A percentile compares a stretch with the other conserved stretches of the same genome.
These are phyloP conservation scores for Ectropis grisescens DNA, from an alignment of 1,140 invertebrate genomes.

Conservation along the genomic window DNA sequence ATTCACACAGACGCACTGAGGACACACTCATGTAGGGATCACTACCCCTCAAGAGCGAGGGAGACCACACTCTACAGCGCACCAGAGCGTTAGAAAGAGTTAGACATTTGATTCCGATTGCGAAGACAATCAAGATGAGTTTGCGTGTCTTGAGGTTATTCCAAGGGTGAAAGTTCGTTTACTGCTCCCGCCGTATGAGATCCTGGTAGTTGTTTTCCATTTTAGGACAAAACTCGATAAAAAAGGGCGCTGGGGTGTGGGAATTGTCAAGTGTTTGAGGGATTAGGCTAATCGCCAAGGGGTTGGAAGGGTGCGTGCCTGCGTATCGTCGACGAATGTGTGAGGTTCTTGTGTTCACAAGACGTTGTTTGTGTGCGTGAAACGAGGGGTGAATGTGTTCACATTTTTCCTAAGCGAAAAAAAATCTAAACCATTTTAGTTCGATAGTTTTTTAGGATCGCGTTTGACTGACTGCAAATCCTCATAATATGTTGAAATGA, in stretches of 20 bases:
- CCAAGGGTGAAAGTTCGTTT: conserved; percentile 38
- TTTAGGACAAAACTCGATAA: conserved; percentile 70
- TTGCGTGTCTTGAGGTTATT: conserved; percentile 54
- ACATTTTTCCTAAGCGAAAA: too few species aligned
- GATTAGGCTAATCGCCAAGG: conserved; percentile 16
- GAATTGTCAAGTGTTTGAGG: conserved; percentile 10
- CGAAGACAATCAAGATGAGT: conserved; percentile 25
- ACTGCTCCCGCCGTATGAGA: conserved; percentile 33
- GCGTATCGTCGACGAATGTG: background rate
- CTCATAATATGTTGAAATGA: too few species aligned
- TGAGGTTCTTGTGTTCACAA: conserved; percentile 1
- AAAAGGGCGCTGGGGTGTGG: conserved; percentile 45
- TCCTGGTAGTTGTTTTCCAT: conserved; percentile 67
- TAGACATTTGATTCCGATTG: conserved; percentile 32
- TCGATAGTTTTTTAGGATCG: too few species aligned
- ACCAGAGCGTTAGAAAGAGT: conserved; percentile 44
- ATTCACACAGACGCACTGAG: conserved; percentile 30
- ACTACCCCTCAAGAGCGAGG: conserved; percentile 38
- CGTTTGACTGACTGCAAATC: too few species aligned
- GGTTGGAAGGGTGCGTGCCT: conserved; percentile 33
- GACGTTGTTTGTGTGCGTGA: conserved; percentile 8
- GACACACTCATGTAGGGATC: conserved; percentile 9
- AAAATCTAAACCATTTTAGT: too few species aligned
- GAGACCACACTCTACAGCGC: conserved; percentile 18
- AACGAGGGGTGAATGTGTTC: too few species aligned